phyloP scores from a whole-genome alignment of 2,797 vertebrate species.

The Neoniphon sammara region DNA sequence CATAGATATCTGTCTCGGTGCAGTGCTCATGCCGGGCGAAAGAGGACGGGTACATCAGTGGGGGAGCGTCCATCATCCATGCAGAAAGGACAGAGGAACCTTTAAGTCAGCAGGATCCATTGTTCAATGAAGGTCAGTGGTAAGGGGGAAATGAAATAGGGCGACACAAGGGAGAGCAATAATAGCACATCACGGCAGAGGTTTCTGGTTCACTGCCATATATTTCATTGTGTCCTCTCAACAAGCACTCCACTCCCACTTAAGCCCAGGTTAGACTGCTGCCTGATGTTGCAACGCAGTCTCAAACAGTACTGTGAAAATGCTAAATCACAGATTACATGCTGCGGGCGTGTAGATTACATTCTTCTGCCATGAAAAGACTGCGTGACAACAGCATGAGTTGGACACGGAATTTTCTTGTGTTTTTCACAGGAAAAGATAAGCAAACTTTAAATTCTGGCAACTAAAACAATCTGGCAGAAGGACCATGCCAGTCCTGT shows the following conservation, averaged over 20 bases:
- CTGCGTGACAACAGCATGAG: no score
- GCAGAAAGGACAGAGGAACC: constrained; percentile 76
- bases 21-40: constrained; percentile 37
- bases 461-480: no score
- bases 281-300: background rate
- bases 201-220: constrained; percentile 70
- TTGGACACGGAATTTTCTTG: no score
- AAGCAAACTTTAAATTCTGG: no score
- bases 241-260: constrained; percentile 40
- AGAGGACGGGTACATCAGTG: constrained; percentile 58
- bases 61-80: constrained; percentile 74
- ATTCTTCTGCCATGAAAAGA: no score
- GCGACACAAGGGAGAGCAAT: constrained; percentile 76
- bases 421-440: no score
- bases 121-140: constrained; percentile 83
- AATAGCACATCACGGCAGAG: constrained; percentile 73
- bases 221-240: constrained; percentile 44
- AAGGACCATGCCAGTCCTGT: no score
- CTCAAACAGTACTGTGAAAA: background rate
- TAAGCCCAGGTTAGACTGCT: constrained; percentile 50
- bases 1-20: constrained; percentile 41
- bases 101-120: constrained; percentile 79
- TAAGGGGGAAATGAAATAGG: constrained; percentile 81
- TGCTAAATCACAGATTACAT: no score
- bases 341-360: no score